These are phyloP conservation scores for Ectemnius continuus DNA, from an alignment of 2,888 invertebrate species.

Conservation along the genomic window DNA sequence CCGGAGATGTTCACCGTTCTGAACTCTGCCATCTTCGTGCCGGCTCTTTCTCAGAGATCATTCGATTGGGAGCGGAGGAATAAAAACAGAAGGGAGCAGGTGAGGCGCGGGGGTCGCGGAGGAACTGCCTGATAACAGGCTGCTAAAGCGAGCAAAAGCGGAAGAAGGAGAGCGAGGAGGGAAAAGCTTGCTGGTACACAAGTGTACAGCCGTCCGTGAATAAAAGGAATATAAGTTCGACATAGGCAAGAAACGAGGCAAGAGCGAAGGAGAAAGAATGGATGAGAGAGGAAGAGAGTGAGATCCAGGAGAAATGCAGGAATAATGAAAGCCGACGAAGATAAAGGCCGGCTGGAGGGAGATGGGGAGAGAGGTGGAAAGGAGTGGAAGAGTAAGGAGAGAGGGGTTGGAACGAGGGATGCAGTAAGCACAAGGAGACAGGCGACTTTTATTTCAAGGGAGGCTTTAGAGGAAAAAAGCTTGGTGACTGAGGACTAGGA, in stretches of 20 bases:
- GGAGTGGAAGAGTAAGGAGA: slow-evolving; percentile 31
- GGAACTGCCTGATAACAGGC: too few relatives aligned
- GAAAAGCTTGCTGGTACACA: too few relatives aligned
- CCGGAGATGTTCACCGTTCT: too few relatives aligned
- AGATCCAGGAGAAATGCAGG: slow-evolving; percentile 18
- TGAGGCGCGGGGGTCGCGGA: too few relatives aligned
- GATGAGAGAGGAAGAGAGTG: background rate
- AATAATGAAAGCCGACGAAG: slow-evolving; percentile 23
- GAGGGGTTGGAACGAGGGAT: too few relatives aligned
- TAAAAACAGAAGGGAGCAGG: too few relatives aligned
- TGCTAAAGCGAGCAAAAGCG: too few relatives aligned
- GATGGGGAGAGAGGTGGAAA: slow-evolving; percentile 3
- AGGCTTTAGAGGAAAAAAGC: slow-evolving; percentile 53
- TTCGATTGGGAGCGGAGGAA: too few relatives aligned
- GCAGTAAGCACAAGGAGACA: too few relatives aligned
- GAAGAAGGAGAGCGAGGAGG: too few relatives aligned
- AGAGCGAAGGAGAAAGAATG: slow-evolving; percentile 11
- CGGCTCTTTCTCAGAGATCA: too few relatives aligned
- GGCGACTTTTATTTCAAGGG: slow-evolving; percentile 62
- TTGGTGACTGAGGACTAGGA: slow-evolving; percentile 63
- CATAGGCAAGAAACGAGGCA: background rate
- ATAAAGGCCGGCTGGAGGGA: background rate
- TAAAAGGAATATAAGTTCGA: slow-evolving; percentile 12
- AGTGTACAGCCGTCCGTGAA: background rate
- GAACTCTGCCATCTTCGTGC: too few relatives aligned